phyloP scores from a whole-genome alignment of 1,140 invertebrate species.

The Sminthurides bifidus region DNA sequence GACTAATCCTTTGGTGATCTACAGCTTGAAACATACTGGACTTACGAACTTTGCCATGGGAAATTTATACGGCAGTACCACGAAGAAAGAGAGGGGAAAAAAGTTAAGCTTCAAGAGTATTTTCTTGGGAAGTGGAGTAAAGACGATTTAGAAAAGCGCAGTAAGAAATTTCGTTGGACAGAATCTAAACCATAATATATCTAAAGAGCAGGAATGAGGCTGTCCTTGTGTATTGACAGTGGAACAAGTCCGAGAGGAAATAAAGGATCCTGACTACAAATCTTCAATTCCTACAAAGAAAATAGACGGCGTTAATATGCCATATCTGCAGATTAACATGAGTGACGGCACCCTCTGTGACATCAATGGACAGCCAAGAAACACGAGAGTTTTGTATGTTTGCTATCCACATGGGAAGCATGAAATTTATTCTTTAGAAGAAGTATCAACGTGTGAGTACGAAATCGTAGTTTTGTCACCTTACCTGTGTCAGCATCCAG shows the following conservation, averaged over 20 bases:
- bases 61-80: slow-evolving; percentile 81
- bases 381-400: slow-evolving; percentile 62
- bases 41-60: slow-evolving; percentile 93
- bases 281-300: slow-evolving; percentile 47
- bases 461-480: slow-evolving; percentile 77
- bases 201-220: not conserved
- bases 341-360: slow-evolving; percentile 74
- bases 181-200: too few species aligned
- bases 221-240: slow-evolving; percentile 9
- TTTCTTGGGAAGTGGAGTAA: slow-evolving; percentile 61
- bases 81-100: slow-evolving; percentile 80
- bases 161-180: too few species aligned
- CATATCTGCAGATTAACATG: slow-evolving; percentile 62
- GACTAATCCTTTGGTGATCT: slow-evolving; percentile 10
- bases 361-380: slow-evolving; percentile 65
- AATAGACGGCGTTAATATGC: slow-evolving; percentile 72
- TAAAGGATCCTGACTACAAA: slow-evolving; percentile 22
- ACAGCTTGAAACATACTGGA: slow-evolving; percentile 88
- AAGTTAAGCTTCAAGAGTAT: slow-evolving; percentile 66
- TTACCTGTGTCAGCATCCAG: slow-evolving; percentile 72
- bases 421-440: slow-evolving; percentile 84
- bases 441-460: slow-evolving; percentile 87
- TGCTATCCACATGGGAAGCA: slow-evolving; percentile 76
- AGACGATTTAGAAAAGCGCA: slow-evolving; percentile 39
- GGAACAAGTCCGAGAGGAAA: slow-evolving; percentile 21